A percentile compares a stretch with the other conserved stretches of the same genome.
These are phyloP conservation scores for Enteromius thamalakanensis DNA, from an alignment of 2,797 vertebrate genomes.

Conservation along the genomic window DNA sequence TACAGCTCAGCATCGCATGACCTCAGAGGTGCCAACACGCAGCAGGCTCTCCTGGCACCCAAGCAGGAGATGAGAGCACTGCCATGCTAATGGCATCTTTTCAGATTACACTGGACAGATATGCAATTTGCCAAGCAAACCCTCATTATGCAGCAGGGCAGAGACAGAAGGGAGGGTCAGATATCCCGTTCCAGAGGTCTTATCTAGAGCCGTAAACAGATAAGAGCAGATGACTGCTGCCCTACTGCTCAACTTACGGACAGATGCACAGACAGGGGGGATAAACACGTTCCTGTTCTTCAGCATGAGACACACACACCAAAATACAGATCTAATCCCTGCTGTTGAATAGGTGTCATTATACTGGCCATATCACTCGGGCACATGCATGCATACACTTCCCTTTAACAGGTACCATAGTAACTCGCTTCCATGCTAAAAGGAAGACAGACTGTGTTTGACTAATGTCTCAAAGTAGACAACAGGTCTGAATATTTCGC, in stretches of 20 bases:
- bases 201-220: conserved; percentile 85
- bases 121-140: conserved; percentile 83
- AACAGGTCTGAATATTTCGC: background rate
- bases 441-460: background rate
- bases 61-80: conserved; percentile 71
- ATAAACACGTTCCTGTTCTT: conserved; percentile 48
- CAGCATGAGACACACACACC: conserved; percentile 16
- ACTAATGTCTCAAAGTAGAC: background rate
- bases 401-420: background rate
- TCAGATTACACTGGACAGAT: conserved; percentile 84
- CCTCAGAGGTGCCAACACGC: conserved; percentile 13
- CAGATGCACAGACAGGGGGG: conserved; percentile 39
- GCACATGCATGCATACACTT: background rate
- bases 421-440: background rate
- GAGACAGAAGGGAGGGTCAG: conserved; percentile 74
- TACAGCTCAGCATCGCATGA: conserved; percentile 29
- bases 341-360: conserved; percentile 9
- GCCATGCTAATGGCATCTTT: conserved; percentile 86
- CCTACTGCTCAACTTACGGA: conserved; percentile 69
- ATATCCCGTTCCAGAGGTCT: conserved; percentile 81
- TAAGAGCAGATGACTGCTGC: conserved; percentile 76
- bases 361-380: conserved; percentile 13
- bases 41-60: conserved; percentile 68
- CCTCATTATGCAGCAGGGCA: conserved; percentile 75
- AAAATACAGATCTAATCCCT: conserved; percentile 42